Evolutionary conservation across 2,888 invertebrate species (phyloP), one percentile per base, ranked within the genome.

Genomic region (Drosophila demipolita): DNA sequence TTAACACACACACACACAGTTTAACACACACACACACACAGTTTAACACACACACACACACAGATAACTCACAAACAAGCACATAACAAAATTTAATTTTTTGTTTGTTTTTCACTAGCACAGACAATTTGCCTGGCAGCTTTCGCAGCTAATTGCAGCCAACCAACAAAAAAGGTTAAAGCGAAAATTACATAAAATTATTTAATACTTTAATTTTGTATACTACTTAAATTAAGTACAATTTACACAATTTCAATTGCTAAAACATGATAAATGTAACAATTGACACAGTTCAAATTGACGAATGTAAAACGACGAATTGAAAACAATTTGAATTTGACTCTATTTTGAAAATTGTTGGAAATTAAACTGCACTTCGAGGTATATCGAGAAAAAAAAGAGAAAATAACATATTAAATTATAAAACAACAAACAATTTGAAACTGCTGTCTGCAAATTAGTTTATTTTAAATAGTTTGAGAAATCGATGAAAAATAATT

Each of bases 51-150:
- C 45, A 20, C 42, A 20, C 40, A n/a, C 5, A 26, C 20, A 40
- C n/a, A 23, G 12, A 15, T 23, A 45, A 45, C 23, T 23, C 23
- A 15, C 45, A 45, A 45, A 15, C 45, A 45, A 23, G 17, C 45
- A 54, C 26, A 59, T 45, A 45, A 45, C 20, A 42, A 61, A 71
- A 60, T 75, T 68, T 64, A 49, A 58, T 60, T 65, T 61, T 61
- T 67, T 66, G 59, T 69, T 67, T 75, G 52, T 9, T 49, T 38
- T 38, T 61, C 17, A 42, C 3, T 38, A 59, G 59, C 64, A 23
- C 49, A 57, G 59, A 72, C 66, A 75, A 71, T 62, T 62, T 73
- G 76, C 60, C 73, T 66, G 58, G 45, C 54, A 66, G 36, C 26
- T 50, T 29, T 45, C 54, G 59, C n/a, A 26, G 38, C 45, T 45